phyloP scores from a whole-genome alignment of 2,113 vertebrate species.

The Caloenas nicobarica region DNA sequence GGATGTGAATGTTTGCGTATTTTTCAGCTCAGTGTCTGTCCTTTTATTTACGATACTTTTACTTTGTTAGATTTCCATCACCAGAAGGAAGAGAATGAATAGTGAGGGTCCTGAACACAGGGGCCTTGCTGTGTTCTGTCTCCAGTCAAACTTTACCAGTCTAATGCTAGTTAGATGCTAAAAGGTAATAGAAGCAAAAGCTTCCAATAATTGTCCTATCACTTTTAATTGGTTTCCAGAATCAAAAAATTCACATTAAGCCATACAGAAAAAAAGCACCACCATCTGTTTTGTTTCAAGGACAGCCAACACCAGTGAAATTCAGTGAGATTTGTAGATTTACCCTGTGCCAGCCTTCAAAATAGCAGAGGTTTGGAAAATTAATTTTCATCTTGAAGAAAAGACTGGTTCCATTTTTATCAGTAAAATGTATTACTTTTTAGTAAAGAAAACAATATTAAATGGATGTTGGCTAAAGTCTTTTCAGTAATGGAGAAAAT shows the following conservation, averaged over 20 bases:
- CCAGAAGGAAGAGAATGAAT: not conserved
- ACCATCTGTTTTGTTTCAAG: slow-evolving; percentile 32
- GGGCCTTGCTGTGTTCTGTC: not conserved
- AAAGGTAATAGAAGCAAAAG: not conserved
- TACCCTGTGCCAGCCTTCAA: not conserved
- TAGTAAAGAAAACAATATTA: slow-evolving; percentile 13
- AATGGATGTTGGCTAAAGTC: not conserved
- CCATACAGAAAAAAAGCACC: not conserved
- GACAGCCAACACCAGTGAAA: not conserved
- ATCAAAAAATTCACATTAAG: not conserved
- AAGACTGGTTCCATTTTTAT: not conserved
- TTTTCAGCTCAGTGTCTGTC: not conserved
- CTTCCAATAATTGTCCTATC: not conserved
- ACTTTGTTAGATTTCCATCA: not conserved
- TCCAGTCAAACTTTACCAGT: not conserved
- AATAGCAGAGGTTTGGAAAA: slow-evolving; percentile 12
- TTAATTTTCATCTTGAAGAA: slow-evolving; percentile 1
- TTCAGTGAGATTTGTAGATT: not conserved
- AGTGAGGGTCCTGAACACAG: not conserved
- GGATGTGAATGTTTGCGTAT: not conserved
- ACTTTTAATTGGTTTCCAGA: not conserved
- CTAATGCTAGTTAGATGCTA: not conserved
- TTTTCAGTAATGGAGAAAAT: not conserved
- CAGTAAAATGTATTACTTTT: not conserved
- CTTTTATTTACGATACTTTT: not conserved